Conservation (phyloP, 2,888 invertebrate species). For the Lordiphosa andalusiaca region DNA sequence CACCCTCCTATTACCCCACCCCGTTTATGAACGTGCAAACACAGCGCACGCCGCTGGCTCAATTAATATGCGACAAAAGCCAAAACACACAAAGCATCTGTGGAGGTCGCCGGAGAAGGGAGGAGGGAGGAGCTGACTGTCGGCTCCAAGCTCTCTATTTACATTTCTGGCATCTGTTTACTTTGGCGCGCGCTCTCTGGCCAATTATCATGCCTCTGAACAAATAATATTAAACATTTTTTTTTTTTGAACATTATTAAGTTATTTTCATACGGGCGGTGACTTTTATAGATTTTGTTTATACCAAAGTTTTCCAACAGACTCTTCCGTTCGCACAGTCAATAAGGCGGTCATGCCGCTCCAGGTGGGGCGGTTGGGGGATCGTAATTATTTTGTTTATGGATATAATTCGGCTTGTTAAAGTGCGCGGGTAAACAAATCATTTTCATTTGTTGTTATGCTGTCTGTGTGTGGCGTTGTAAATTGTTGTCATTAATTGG, state of each 20-base stretch:
- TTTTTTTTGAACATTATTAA: constrained; percentile 17
- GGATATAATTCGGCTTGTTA: constrained; percentile 5
- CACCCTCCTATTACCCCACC: background rate
- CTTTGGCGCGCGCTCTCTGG: constrained; percentile 33
- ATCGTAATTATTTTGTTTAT: constrained; percentile 20
- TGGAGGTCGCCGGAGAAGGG: constrained; percentile 13
- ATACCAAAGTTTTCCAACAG: constrained; percentile 1
- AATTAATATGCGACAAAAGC: constrained; percentile 45
- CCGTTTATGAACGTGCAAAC: constrained; percentile 34
- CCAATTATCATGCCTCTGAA: constrained; percentile 22
- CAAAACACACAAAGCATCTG: constrained; percentile 18
- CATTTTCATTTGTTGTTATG: constrained; percentile 9
- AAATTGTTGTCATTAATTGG: constrained; percentile 30
- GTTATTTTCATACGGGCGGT: background rate
- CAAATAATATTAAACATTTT: constrained; percentile 11
- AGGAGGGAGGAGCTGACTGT: constrained; percentile 3
- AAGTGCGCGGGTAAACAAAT: constrained; percentile 17
- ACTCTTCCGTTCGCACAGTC: background rate
- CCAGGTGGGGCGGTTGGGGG: background rate
- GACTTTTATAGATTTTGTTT: background rate
- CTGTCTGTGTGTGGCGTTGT: constrained; percentile 18
- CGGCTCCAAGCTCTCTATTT: constrained; percentile 19
- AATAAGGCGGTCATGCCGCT: background rate
- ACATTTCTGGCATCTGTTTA: constrained; percentile 34
- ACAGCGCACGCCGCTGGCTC: constrained; percentile 43